Base-by-base conservation (phyloP, 2,797 vertebrate species). In the Limnodromus scolopaceus region DNA sequence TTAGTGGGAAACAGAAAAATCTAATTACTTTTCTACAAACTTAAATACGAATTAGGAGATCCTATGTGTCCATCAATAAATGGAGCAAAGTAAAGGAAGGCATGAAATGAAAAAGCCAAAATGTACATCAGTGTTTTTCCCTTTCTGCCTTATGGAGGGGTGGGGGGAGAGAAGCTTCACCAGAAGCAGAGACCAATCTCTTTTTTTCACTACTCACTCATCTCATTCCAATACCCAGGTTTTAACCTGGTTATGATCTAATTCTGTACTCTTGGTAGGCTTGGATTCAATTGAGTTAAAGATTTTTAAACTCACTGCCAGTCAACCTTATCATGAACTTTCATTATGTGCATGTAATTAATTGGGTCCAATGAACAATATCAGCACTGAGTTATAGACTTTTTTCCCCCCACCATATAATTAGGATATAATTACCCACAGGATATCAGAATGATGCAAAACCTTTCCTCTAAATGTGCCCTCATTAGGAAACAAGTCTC, bases 381-480 rank as follows among this genome's bases (percentile, higher is more conserved):
- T 97, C 97, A 98, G 98, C 94, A 97, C 96, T 98, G 98, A 98
- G 97, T 98, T 98, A 98, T 98, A 98, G 98, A 97, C 97, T 98
- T 98, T 84, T 84, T 94, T 64, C 96, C 97, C 98, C 97, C 94
- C 97, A 98, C 97, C 97, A 98, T 97, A 98, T 98, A 98, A 98
- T 98, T 98, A 98, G 98, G 98, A 98, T 98, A 98, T 98, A 98
- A 98, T 98, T 98, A 98, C 98, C 98, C 98, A 98, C 98, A 98
- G 98, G 98, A 98, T 98, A 98, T 98, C 98, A 98, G 97, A 98
- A 98, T 98, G 98, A 98, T 98, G 98, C 98, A 98, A 98, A 98
- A 98, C 98, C 98, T 98, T 98, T 98, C 98, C 97, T 98, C 98
- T 98, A 98, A 98, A 98, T 98, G 98, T 89, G 81, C 97, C 97